A percentile compares a stretch with the other conserved stretches of the same genome.
These are phyloP conservation scores for Netelia inedita DNA, from an alignment of 2,888 invertebrate species.

Conservation along the genomic window DNA sequence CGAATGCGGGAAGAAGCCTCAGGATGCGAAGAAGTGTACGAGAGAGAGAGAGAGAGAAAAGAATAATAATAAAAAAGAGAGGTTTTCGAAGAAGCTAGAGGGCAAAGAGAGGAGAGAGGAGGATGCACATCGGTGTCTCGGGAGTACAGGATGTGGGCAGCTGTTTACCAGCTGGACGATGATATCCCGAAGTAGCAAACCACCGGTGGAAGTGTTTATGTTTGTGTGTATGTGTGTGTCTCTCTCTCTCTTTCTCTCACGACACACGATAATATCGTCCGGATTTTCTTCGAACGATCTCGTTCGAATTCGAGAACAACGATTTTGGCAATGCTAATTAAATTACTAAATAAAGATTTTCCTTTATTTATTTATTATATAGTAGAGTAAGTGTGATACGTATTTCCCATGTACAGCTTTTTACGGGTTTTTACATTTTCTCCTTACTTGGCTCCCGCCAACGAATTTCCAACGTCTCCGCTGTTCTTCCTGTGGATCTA, in stretches of 20 bases:
- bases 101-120: conserved; percentile 70
- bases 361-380: no score
- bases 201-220: conserved; percentile 21
- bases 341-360: no score
- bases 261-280: no score
- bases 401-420: no score
- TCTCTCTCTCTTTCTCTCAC: background rate
- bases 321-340: no score
- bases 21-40: conserved; percentile 36
- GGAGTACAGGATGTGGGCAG: conserved; percentile 82
- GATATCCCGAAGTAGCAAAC: conserved; percentile 73
- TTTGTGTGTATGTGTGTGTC: conserved; percentile 3
- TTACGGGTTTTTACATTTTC: no score
- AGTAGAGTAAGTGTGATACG: no score
- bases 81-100: conserved; percentile 63
- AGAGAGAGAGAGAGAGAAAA: conserved; percentile 45
- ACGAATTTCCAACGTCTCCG: no score
- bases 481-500: no score
- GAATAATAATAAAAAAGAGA: conserved; percentile 66
- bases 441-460: no score
- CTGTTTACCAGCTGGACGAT: conserved; percentile 84
- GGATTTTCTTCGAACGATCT: no score
- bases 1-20: conserved; percentile 47
- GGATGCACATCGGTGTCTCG: conserved; percentile 59
- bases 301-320: no score